Conservation (phyloP, 2,888 invertebrate species). For the Spicauda simplicius region DNA sequence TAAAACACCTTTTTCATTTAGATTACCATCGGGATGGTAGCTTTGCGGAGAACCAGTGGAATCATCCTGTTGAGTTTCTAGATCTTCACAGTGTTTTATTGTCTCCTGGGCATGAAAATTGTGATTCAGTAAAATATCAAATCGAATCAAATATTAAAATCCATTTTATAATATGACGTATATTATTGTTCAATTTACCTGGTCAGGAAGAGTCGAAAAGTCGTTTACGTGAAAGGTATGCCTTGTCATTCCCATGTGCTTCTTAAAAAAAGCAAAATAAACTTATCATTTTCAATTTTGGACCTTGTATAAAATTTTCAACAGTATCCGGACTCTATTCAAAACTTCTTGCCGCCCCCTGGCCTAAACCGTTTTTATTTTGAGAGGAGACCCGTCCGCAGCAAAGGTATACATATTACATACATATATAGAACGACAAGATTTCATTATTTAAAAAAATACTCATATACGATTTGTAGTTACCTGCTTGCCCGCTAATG, state of each 20-base stretch:
- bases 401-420: no score
- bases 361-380: no score
- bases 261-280: constrained; percentile 12
- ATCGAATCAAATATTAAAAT: no score
- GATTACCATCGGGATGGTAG: constrained; percentile 38
- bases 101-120: constrained; percentile 53
- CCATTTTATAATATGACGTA: no score
- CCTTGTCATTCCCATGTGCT: constrained; percentile 16
- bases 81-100: constrained; percentile 59
- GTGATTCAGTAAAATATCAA: not conserved
- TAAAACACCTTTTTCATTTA: constrained; percentile 50
- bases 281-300: no score
- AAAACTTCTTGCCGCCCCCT: no score
- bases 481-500: constrained; percentile 23
- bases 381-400: no score
- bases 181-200: no score
- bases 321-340: no score
- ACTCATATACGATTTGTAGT: not conserved
- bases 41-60: constrained; percentile 41
- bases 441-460: no score
- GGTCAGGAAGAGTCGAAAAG: constrained; percentile 39
- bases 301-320: no score
- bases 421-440: no score
- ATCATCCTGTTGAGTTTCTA: constrained; percentile 51
- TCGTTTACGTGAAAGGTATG: constrained; percentile 29